Conservation (phyloP, 2,888 invertebrate genomes). For the Lepidonotus clava region DNA sequence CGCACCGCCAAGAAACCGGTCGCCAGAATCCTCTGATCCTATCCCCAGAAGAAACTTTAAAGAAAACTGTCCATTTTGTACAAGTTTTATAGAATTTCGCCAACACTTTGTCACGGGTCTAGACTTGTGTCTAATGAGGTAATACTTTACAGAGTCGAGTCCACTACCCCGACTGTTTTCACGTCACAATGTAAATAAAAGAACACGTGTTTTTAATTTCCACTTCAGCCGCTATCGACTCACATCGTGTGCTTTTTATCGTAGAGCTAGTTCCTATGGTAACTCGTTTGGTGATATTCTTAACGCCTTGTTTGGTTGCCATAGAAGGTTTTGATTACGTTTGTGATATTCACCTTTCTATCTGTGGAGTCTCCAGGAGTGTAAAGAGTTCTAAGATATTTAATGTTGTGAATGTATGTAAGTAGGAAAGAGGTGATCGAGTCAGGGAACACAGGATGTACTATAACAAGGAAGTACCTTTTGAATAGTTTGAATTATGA, state of each 20-base stretch:
- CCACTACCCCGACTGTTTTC: neutral
- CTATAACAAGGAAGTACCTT: too few relatives aligned
- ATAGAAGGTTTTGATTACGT: slow-evolving; percentile 10
- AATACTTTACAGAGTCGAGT: too few relatives aligned
- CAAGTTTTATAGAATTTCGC: neutral
- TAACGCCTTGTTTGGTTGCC: slow-evolving; percentile 25
- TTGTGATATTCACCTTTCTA: slow-evolving; percentile 40
- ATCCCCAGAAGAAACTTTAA: too few relatives aligned
- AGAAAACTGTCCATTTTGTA: neutral
- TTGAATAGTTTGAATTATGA: too few relatives aligned
- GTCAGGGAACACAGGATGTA: too few relatives aligned
- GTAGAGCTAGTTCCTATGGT: slow-evolving; percentile 20
- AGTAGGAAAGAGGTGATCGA: neutral
- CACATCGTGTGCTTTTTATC: neutral
- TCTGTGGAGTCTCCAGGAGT: neutral
- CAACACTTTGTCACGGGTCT: too few relatives aligned
- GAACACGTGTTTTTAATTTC: neutral
- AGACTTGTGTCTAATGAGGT: too few relatives aligned
- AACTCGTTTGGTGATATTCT: slow-evolving; percentile 20
- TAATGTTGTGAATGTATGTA: slow-evolving; percentile 10
- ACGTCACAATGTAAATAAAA: neutral
- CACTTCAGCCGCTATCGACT: neutral
- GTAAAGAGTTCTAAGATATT: neutral
- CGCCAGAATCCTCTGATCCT: too few relatives aligned
- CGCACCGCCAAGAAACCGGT: too few relatives aligned